These are phyloP conservation scores for Chrysaora quinquecirrha DNA, from an alignment of 30 jellyfish, hydroid and myxozoan species.

Conservation along the genomic window DNA sequence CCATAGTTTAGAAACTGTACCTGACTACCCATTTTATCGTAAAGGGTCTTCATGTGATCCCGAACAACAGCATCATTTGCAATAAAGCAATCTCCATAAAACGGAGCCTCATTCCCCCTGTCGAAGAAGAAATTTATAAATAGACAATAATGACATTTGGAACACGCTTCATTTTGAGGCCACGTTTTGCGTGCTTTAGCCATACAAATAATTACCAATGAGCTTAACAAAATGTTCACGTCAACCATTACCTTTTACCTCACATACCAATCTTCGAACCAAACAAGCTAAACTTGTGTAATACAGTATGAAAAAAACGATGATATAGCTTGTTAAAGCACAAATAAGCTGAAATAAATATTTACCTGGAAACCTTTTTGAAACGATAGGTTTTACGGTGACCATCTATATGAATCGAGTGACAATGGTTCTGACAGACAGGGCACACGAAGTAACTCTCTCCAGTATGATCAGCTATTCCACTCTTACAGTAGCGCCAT, in stretches of 20 bases:
- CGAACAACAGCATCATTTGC: not conserved
- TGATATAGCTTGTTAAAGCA: not conserved
- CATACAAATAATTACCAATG: not conserved
- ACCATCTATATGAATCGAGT: not conserved
- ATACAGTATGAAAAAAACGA: not conserved
- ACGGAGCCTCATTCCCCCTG: slow-evolving; percentile 4
- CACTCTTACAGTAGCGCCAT: slow-evolving; percentile 1
- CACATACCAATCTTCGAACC: not conserved
- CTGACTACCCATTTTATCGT: not conserved
- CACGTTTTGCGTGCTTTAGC: not conserved
- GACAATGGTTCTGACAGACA: slow-evolving; percentile 1
- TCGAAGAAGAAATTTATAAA: not conserved
- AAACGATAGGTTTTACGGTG: not conserved
- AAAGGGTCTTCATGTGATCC: slow-evolving; percentile 1
- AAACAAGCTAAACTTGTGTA: not conserved
- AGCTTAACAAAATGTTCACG: not conserved
- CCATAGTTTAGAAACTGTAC: not conserved
- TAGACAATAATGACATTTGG: not conserved
- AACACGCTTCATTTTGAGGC: slow-evolving; percentile 1
- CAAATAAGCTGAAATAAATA: not conserved
- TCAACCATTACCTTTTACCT: not conserved
- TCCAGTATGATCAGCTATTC: not conserved
- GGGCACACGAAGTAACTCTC: slow-evolving; percentile 2
- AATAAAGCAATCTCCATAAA: not conserved
- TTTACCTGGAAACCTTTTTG: not conserved